Base-by-base conservation (phyloP, 2,113 vertebrate species). In the Mugil cephalus region DNA sequence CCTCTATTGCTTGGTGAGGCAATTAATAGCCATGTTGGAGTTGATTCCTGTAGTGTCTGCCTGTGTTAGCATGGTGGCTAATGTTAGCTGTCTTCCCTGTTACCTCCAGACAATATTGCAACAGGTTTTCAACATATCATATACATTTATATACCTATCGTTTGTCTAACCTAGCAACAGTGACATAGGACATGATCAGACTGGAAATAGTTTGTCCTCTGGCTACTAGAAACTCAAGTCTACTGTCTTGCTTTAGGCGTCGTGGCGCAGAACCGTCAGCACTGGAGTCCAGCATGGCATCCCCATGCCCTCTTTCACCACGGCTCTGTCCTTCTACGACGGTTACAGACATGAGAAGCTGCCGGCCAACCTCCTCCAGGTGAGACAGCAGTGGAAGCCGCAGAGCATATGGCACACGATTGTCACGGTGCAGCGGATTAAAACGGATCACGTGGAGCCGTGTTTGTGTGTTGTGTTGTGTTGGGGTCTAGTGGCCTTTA, bases 231-330 rank as follows among this genome's bases (percentile, higher is more conserved):
- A 30, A 30, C 24, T 30, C 24, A 30, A 30, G 4, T 61, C 18
- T 12, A 1, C 12, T 50, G 1, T 63, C 46, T 46, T 19, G 56
- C 34, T 80, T 30, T 14, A 99, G 98, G 96, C 93, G 15, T 96
- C 98, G 0, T 99, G 98, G 98, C 94, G 98, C 55, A 92, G 90
- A 55, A 89, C 94, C 0, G 86, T 99, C 72, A 95, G 96, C 64
- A 94, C 92, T 0, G 98, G 97, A 0, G 95, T 99, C 35, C 95
- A 97, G 90, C 85, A 91, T 1, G 98, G 98, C 9, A 97, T 99
- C 76, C 98, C 98, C 3, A 96, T 99, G 97, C 98, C 98, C 24
- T 99, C 96, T 74, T 99, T 99, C 93, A 96, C 95, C 73, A 99
- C 98, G 0, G 98, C 98, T 1, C 93, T 99, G 69, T 95, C 98